Evolutionary conservation across 30 jellyfish, hydroid and myxozoan genomes (phyloP), one percentile per base, ranked within the genome.

Genomic region (Sanderia malayensis): DNA sequence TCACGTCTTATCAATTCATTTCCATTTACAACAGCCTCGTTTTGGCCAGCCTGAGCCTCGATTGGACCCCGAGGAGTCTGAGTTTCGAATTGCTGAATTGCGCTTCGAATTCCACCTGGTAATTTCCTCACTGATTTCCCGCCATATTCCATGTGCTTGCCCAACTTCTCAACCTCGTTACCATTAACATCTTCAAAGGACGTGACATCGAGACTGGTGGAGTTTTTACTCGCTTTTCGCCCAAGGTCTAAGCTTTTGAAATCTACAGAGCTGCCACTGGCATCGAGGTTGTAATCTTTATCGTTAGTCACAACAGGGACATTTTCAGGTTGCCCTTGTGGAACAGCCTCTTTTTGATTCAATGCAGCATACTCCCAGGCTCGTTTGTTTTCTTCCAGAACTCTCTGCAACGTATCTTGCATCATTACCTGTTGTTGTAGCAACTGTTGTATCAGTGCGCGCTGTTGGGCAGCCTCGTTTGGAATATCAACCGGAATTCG

Each of bases 291-390:
- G 7, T 78, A 64, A 34, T 78, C 89, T 31, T 64, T 66, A 15
- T 78, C 89, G 2, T 81, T 81, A 1, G 58, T 26, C 52, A 64
- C 89, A 24, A 76, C 62, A 22, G 89, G 46, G 44, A 67, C 44
- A 4, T 61, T 28, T 6, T 77, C 81, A 44, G 31, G 31, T 27
- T 30, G 41, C 45, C 2, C 45, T 27, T 78, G 89, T 44, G 89
- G 34, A 33, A 78, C 70, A 34, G 37, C 28, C 8, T 21, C 61
- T 18, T 18, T 37, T 70, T 46, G 82, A 23, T 66, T 77, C 81
- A 52, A 75, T 2, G 89, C 89, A 11, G 89, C 89, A 66, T 25
- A 64, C 44, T 78, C 89, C 89, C 89, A 78, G 13, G 89, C 81
- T 55, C 57, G 28, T 55, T 65, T 78, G 74, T 71, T 82, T 31